Conservation (phyloP, 2,797 vertebrate species). For the Cossypha niveicapilla region DNA sequence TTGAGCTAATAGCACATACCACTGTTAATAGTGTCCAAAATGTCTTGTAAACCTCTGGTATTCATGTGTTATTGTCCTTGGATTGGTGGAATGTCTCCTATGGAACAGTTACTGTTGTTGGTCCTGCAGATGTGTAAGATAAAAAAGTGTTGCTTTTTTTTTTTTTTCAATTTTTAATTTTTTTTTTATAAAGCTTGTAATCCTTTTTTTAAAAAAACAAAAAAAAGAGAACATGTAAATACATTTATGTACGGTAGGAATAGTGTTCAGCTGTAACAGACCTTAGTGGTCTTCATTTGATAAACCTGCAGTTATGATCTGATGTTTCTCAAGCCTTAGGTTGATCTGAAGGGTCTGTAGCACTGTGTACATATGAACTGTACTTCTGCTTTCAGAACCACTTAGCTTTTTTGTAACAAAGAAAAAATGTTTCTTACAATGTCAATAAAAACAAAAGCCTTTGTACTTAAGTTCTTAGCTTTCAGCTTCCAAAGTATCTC, state of each 20-base stretch:
- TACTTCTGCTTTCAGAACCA: conserved; percentile 86
- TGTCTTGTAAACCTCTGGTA: conserved; percentile 73
- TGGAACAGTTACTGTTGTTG: conserved; percentile 70
- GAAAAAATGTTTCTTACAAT: conserved; percentile 94
- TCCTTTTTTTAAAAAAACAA: conserved; percentile 54
- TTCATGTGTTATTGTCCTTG: conserved; percentile 66
- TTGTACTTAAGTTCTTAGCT: conserved; percentile 76
- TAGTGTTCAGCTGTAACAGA: conserved; percentile 79
- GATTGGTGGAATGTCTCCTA: conserved; percentile 68
- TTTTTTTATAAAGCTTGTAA: conserved; percentile 76
- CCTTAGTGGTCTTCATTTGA: conserved; percentile 79
- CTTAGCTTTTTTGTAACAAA: conserved; percentile 96
- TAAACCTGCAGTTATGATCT: conserved; percentile 79
- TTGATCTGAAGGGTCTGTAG: conserved; percentile 78
- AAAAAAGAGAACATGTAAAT: conserved; percentile 83
- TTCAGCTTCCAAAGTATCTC: conserved; percentile 10
- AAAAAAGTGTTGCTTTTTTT: conserved; percentile 78
- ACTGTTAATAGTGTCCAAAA: conserved; percentile 77
- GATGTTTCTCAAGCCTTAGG: conserved; percentile 75
- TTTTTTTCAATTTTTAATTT: conserved; percentile 25
- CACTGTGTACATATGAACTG: conserved; percentile 76
- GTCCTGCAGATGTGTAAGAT: conserved; percentile 82
- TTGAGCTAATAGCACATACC: conserved; percentile 45
- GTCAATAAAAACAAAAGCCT: conserved; percentile 93
- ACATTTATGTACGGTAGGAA: conserved; percentile 87